Evolutionary conservation across 1,140 invertebrate species (phyloP), one percentile per base, ranked within the genome.

Genomic region (Nasonia giraulti): DNA sequence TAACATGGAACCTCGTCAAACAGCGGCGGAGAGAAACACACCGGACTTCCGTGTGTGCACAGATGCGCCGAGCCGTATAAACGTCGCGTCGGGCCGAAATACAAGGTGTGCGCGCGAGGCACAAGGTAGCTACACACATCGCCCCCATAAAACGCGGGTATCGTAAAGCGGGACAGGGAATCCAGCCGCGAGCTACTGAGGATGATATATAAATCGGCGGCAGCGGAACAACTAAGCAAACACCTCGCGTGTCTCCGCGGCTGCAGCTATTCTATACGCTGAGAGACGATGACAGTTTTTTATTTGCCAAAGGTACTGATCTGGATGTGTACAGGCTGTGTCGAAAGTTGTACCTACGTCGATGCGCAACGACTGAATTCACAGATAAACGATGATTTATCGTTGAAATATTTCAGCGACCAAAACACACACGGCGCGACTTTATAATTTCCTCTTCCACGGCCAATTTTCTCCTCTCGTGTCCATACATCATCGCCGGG

Each of bases 11-110:
- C 27, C 10, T 71, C 4, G 14, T 31, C 23, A 71, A 71, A 71
- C 10, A 31, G 6, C 40, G 40, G 27, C 27, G 1, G 1, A 27
- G 40, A 44, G 40, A 44, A 0, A 37, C 33, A 7, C 8, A 37
- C 55, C 55, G 55, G 55, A 62, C 55, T 62, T 62, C 55, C 68
- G 23, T 71, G 68, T 71, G 68, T 71, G 68, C 14, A 71, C 68
- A 71, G 68, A 71, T 71, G 68, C 68, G 23, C 27, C 20, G 66
- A 69, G 66, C 23, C n/a, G 6, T 69, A 69, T 69, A 69, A 27
- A 27, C 20, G 27, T n/a, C 3, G 62, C 11, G 20, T 20, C 23
- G 68, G 10, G 14, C 10, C 68, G 7, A n/a, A 62, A 62, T 4
- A 62, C 20, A 62, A 20, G 5, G 17, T 37, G 33, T 37, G 33